Evolutionary conservation across 2,113 vertebrate genomes (phyloP), one percentile per base, ranked within the genome.

Genomic region (Austrofundulus limnaeus): DNA sequence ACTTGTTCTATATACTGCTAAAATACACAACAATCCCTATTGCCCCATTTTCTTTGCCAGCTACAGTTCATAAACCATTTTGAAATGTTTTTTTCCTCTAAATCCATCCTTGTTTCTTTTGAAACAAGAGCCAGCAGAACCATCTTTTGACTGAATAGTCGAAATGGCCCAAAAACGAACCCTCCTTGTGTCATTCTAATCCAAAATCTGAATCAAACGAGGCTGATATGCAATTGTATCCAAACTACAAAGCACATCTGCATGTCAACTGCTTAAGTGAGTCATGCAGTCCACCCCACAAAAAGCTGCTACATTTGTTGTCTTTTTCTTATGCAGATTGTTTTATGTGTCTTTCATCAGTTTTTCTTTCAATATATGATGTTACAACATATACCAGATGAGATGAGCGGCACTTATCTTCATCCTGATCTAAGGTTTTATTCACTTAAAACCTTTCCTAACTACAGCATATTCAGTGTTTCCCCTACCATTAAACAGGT

Each of bases 391-490:
- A 16, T 3, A 39, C 34, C 53, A 21, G 12, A 23, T 16, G 39
- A 56, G 20, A 21, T 23, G 20, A 13, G 20, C 41, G 13, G 2
- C 52, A 38, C n/a, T 55, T 52, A 34, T 53, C 28, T 53, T 41
- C 39, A 8, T 10, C 39, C 25, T 55, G 21, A 41, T 24, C n/a
- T 38, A 20, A 24, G 41, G 54, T 42, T 42, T 25, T 16, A 52
- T 63, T 47, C 47, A 12, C 19, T 13, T 23, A 23, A 11, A 48
- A 21, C 20, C 21, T 20, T 12, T 48, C 12, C 20, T n/a, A 66
- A 70, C 20, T 61, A 51, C 25, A 48, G 10, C 19, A 17, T 23
- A 28, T 38, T 31, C 31, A 53, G n/a, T n/a, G n/a, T n/a, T n/a
- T n/a, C n/a, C n/a, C n/a, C n/a, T n/a, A n/a, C n/a, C n/a, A n/a